phyloP scores from a whole-genome alignment of 2,888 invertebrate species.

The Anoplius nigerrimus region DNA sequence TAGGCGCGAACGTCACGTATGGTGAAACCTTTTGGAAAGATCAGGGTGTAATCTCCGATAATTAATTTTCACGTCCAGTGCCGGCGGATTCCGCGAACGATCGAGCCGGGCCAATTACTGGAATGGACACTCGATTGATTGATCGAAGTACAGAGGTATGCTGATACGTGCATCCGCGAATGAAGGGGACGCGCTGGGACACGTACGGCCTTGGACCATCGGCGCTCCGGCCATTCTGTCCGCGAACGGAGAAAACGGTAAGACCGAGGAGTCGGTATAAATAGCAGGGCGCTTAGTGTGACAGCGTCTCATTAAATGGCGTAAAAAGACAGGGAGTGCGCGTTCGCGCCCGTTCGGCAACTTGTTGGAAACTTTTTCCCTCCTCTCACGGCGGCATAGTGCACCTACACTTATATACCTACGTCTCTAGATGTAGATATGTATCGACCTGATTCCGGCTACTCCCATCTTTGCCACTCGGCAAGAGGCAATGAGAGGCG shows the following conservation, averaged over 20 bases:
- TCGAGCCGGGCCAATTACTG: conserved; percentile 29
- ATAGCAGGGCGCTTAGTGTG: conserved; percentile 25
- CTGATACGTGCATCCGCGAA: conserved; percentile 6
- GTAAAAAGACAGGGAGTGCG: too few species aligned
- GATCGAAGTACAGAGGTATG: conserved; percentile 32
- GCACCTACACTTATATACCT: conserved; percentile 32
- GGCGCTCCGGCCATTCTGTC: neutral
- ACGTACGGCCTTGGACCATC: neutral
- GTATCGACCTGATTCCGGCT: conserved; percentile 43
- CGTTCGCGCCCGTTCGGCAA: neutral
- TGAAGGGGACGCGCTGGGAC: neutral
- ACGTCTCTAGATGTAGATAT: conserved; percentile 30
- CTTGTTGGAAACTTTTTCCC: conserved; percentile 27
- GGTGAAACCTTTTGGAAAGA: neutral
- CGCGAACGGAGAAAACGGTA: neutral
- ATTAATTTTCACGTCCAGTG: conserved; percentile 28
- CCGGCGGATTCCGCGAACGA: conserved; percentile 7
- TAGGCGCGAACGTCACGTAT: neutral
- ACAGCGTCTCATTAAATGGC: conserved; percentile 38
- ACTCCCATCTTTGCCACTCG: conserved; percentile 49
- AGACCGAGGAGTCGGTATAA: conserved; percentile 23
- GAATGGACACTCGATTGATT: conserved; percentile 33
- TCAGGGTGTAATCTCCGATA: conserved; percentile 18
- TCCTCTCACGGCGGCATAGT: neutral
- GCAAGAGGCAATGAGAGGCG: too few species aligned